Evolutionary conservation across 2,797 vertebrate genomes (phyloP), one percentile per base, ranked within the genome.

Genomic region (Fistularia commersonii): DNA sequence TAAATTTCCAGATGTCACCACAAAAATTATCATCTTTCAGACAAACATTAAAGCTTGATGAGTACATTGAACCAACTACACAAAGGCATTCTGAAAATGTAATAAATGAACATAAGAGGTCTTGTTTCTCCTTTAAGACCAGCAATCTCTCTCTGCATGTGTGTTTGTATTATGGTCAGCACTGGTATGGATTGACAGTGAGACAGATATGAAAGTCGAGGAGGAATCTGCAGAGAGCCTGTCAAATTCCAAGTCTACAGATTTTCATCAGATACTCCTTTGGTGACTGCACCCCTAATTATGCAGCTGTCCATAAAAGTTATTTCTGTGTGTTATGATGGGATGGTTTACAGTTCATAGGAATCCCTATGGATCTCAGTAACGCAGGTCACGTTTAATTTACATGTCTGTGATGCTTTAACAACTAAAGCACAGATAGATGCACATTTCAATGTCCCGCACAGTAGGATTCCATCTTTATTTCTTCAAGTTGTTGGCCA

Each of bases 201-300:
- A 72, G 61, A 72, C 77, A 75, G 75, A 73, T 65, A 80, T 64
- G 64, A 52, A 50, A 51, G 72, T 55, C 61, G 67, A 23, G 60
- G 62, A 54, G 52, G 32, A 12, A 46, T 77, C 75, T 66, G 72
- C 70, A 54, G 55, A 62, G 56, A 59, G 66, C 67, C 58, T 71
- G 73, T 79, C 72, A 58, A 23, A 59, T 56, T 52, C 71, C 42
- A 40, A 72, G 57, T 58, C 72, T 65, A 69, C 72, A 68, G 64
- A 69, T 69, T 65, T 65, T 62, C 51, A 69, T 80, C 65, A 76
- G 61, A 64, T 57, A 62, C 76, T 77, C 70, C 65, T 67, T 74
- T 74, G 77, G 23, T 23, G 23, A 23, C 23, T 23, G 23, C 2
- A 23, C 23, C 23, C 23, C 23, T 23, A 23, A 23, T 23, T 23